Conservation (phyloP, 2,113 vertebrate species). For the Gymnarchus niloticus region DNA sequence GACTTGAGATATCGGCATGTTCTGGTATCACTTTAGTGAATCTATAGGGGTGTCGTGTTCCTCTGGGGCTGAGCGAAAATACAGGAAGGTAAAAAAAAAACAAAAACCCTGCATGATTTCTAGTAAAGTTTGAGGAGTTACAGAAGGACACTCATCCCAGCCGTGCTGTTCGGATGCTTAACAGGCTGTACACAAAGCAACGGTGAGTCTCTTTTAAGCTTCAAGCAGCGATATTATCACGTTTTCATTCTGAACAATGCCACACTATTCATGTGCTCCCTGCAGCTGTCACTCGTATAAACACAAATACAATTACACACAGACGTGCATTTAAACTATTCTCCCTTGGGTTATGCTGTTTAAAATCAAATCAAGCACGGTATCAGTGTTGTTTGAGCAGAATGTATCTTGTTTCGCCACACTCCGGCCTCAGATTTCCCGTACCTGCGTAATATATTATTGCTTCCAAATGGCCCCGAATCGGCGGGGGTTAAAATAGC, state of each 20-base stretch:
- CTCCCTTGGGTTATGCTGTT: slow-evolving; percentile 3
- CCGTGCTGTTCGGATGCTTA: not conserved
- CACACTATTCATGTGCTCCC: not conserved
- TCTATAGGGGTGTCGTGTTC: not conserved
- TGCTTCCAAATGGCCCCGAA: not conserved
- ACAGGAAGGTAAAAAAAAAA: not conserved
- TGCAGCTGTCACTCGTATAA: slow-evolving; percentile 10
- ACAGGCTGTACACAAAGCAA: not conserved
- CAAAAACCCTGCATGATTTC: not conserved
- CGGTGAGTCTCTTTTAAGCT: not conserved
- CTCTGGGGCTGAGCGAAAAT: not conserved
- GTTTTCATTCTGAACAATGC: not conserved
- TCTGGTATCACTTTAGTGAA: not conserved
- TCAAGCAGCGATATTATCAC: not conserved
- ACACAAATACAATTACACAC: slow-evolving; percentile 10
- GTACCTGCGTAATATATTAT: slow-evolving; percentile 4
- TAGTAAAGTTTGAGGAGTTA: not conserved
- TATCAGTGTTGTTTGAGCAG: not conserved
- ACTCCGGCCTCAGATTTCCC: not conserved
- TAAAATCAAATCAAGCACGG: slow-evolving; percentile 6
- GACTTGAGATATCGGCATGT: too few relatives aligned
- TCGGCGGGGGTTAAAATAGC: not conserved
- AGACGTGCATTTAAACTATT: not conserved
- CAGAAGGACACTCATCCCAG: not conserved
- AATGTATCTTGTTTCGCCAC: slow-evolving; percentile 1